Evolutionary conservation across 2,113 vertebrate species (phyloP), one percentile per base, ranked within the genome.

Genomic region (Mormoops blainvillei): DNA sequence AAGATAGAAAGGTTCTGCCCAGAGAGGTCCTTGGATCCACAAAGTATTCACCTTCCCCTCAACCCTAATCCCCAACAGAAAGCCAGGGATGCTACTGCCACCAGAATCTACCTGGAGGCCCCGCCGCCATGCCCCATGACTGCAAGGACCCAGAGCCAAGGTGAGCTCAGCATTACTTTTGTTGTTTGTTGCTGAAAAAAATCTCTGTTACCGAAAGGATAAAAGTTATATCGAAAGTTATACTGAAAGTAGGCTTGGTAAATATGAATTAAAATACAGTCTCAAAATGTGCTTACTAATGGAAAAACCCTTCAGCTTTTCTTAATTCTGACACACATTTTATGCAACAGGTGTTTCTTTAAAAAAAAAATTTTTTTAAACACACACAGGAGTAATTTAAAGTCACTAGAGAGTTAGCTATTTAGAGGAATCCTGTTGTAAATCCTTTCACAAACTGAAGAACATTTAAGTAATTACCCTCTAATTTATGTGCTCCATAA

Each of bases 401-500:
- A 97, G 94, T 96, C 97, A 89, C 85, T 80, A 91, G 86, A 93
- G 81, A 93, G 71, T 96, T 94, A 94, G 97, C 91, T 96, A 92
- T 96, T 96, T 94, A 91, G 93, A 96, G 93, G 89, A 96, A 89
- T 50, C 81, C 95, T 91, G 95, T 96, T 83, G 95, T 82, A 97
- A 97, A 97, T 94, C 95, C 86, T 96, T 97, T 94, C 94, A 97
- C 93, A 96, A 97, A 96, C 95, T 93, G 89, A 95, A 87, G 95
- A 95, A 96, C 97, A 89, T 94, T 97, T 97, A 97, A 96, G 96
- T 93, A 98, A 97, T 97, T 97, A 96, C 94, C 93, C 95, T 95
- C 96, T 97, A 94, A 97, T 98, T 98, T 91, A 93, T 33, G 82
- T 65, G 83, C 68, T 95, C 77, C 74, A 84, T 84, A 84, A 97